Evolutionary conservation across 1,140 invertebrate species (phyloP), one percentile per base, ranked within the genome.

Genomic region (Musca vetustissima): DNA sequence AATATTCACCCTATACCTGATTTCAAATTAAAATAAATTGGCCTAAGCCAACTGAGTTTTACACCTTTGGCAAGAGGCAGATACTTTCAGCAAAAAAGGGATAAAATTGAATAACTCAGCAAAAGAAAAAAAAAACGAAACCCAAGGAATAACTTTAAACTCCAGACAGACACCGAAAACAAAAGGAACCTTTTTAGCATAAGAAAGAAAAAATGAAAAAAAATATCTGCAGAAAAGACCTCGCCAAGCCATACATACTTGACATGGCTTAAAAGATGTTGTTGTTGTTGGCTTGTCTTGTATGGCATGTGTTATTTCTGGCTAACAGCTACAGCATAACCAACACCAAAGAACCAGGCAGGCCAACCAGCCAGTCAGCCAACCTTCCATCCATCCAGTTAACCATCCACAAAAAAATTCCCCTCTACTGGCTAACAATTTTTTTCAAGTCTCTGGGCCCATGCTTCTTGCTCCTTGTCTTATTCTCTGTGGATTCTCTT

Each of bases 221-320:
- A 24, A 24, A 55, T 6, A 55, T 13, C 24, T 14, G 21, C 21
- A 55, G 13, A 32, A 14, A 28, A n/a, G n/a, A n/a, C n/a, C n/a
- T n/a, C n/a, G n/a, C n/a, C 8, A 59, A 28, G 22, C 25, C 25
- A 28, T 36, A 21, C 32, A 61, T 61, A 43, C 57, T 43, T 61
- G 57, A 28, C 57, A 61, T 43, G 57, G 57, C 57, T 61, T 61
- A 61, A 61, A 21, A 61, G 28, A 43, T 61, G 28, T 61, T 61
- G 57, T 61, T 61, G 28, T 61, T 61, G 57, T 61, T 32, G 57
- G 24, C 36, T 21, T 61, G 57, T 61, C 57, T 61, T 61, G 57
- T 61, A 61, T 61, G 57, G 57, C 57, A 61, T 61, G 57, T 61
- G 57, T 61, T 61, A 61, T 61, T 61, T 61, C 36, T 55, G 19